A percentile compares a stretch with the other conserved stretches of the same genome.
Evolutionary conservation across 2,113 vertebrate species (phyloP).

Genomic region (Indicator indicator): DNA sequence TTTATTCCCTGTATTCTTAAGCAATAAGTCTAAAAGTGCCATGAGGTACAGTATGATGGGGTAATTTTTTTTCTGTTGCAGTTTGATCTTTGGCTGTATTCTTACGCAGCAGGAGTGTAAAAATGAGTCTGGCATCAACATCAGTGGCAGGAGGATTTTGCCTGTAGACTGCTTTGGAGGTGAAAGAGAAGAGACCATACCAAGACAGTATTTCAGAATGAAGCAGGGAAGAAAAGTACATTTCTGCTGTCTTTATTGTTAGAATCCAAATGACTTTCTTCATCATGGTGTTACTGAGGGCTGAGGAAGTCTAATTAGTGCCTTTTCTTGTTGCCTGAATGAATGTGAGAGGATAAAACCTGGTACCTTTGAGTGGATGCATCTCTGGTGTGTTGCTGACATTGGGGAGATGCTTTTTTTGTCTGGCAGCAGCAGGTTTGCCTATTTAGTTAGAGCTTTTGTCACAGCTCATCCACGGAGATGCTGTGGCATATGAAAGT

Average conservation of each 20-base stretch:
- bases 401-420: neutral
- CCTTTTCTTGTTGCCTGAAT: neutral
- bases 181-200: neutral
- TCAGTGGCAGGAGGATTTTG: neutral
- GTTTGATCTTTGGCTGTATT: constrained; percentile 3
- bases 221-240: neutral
- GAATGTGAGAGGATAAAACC: constrained; percentile 3
- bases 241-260: neutral
- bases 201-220: neutral
- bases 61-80: neutral
- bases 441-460: neutral
- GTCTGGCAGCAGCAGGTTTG: neutral
- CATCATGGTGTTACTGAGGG: neutral
- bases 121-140: neutral
- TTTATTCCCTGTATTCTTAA: neutral
- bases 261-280: neutral
- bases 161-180: neutral
- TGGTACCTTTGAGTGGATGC: neutral
- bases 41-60: neutral
- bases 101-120: neutral
- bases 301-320: neutral
- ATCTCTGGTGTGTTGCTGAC: neutral
- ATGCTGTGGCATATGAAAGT: neutral
- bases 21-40: neutral
- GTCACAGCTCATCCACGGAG: neutral